Evolutionary conservation across 1,140 invertebrate genomes (phyloP).

Genomic region (Hycleus phaleratus): DNA sequence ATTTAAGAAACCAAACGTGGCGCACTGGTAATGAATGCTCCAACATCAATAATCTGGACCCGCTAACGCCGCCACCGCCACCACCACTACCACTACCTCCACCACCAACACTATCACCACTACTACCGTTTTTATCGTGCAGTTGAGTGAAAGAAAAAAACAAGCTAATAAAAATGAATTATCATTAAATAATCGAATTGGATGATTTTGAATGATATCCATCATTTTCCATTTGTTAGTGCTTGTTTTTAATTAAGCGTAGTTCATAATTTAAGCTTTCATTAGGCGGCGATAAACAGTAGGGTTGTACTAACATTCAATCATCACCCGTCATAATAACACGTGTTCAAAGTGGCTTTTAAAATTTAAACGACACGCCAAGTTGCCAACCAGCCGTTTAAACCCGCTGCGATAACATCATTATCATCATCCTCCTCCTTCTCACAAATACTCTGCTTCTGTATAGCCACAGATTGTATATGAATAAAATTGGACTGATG

Average conservation of each 20-base stretch:
- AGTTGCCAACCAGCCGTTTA: constrained; percentile 10
- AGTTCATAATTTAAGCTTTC: constrained; percentile 14
- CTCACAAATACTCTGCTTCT: no score
- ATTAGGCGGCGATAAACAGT: constrained; percentile 7
- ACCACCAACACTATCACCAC: no score
- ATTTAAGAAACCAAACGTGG: constrained; percentile 38
- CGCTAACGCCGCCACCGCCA: no score
- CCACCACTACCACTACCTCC: no score
- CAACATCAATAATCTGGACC: constrained; percentile 29
- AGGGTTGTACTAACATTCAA: constrained; percentile 13
- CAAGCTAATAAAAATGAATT: no score
- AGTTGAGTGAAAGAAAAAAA: no score
- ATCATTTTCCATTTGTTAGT: no score
- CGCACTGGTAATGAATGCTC: constrained; percentile 34
- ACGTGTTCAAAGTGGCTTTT: constrained; percentile 15
- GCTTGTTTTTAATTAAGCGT: constrained; percentile 4
- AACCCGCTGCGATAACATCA: constrained; percentile 11
- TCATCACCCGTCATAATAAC: constrained; percentile 22
- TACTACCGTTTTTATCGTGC: no score
- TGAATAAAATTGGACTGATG: no score
- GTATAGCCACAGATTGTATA: no score
- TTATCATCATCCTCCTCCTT: not conserved
- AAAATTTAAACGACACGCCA: constrained; percentile 4
- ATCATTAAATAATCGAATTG: no score
- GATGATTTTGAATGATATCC: no score